phyloP scores from a whole-genome alignment of 2,888 invertebrate genomes.

The Phorcus lineatus region DNA sequence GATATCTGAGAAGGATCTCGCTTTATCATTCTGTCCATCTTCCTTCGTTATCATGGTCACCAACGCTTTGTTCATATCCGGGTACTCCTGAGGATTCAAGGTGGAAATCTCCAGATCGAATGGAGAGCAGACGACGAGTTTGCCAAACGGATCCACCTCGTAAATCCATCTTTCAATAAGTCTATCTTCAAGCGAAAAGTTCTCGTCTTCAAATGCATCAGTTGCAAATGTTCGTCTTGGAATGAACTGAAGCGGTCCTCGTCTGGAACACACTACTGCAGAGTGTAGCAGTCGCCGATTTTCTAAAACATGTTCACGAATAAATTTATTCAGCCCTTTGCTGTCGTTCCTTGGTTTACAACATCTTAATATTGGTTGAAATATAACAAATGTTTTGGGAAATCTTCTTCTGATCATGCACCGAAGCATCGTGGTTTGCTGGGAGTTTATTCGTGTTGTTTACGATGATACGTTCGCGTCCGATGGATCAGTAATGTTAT shows the following conservation, averaged over 20 bases:
- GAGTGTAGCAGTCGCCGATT: too few species aligned
- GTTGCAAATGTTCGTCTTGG: too few species aligned
- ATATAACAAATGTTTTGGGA: background rate
- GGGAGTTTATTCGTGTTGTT: too few species aligned
- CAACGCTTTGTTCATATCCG: slow-evolving; percentile 51
- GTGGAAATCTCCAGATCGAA: slow-evolving; percentile 48
- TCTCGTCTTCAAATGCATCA: too few species aligned
- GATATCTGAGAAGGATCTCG: slow-evolving; percentile 35
- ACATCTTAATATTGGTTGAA: background rate
- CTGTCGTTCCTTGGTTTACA: too few species aligned
- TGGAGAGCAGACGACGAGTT: slow-evolving; percentile 39
- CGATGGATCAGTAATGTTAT: too few species aligned
- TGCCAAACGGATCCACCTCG: slow-evolving; percentile 46
- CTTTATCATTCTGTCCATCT: background rate
- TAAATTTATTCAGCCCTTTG: too few species aligned
- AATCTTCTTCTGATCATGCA: background rate
- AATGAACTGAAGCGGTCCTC: too few species aligned
- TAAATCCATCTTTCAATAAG: slow-evolving; percentile 49
- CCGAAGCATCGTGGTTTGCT: background rate
- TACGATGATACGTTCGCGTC: too few species aligned
- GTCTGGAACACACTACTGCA: too few species aligned
- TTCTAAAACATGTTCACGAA: too few species aligned
- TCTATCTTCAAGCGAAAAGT: slow-evolving; percentile 10
- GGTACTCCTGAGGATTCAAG: slow-evolving; percentile 48
- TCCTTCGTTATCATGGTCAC: slow-evolving; percentile 40